These are phyloP conservation scores for Gracilinanus agilis DNA, from an alignment of 2,113 vertebrate species.

Conservation along the genomic window DNA sequence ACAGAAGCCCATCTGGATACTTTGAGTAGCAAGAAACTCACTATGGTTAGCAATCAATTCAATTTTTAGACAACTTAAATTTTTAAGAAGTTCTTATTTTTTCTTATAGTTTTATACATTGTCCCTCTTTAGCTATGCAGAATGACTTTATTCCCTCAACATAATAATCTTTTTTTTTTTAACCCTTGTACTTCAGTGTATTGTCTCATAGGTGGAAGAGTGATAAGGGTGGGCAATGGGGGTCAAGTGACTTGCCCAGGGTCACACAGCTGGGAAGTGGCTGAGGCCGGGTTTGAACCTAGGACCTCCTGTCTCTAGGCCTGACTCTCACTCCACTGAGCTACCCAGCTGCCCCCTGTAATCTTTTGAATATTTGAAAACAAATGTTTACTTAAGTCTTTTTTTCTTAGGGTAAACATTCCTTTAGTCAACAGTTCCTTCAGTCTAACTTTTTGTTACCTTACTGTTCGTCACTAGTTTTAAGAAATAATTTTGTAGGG, in stretches of 20 bases:
- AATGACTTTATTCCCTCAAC: background rate
- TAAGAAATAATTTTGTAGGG: background rate
- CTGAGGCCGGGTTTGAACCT: no score
- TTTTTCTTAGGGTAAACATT: background rate
- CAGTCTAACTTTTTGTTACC: background rate
- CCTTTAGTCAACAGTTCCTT: background rate
- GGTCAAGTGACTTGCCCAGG: no score
- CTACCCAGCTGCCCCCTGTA: no score
- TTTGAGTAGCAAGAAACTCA: background rate
- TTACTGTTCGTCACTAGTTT: background rate
- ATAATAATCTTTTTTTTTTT: no score
- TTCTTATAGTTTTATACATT: background rate
- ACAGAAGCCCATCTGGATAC: background rate
- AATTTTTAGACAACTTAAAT: background rate
- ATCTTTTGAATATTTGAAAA: background rate
- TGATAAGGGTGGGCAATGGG: no score
- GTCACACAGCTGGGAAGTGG: no score
- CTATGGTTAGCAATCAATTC: background rate
- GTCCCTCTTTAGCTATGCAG: background rate
- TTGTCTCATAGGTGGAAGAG: no score
- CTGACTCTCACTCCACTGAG: no score
- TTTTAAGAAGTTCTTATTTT: background rate
- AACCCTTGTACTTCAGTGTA: no score
- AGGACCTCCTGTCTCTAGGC: no score
- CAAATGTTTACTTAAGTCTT: background rate